These are phyloP conservation scores for Ptilorrhoa leucosticta DNA, from an alignment of 2,113 vertebrate genomes.

Conservation along the genomic window DNA sequence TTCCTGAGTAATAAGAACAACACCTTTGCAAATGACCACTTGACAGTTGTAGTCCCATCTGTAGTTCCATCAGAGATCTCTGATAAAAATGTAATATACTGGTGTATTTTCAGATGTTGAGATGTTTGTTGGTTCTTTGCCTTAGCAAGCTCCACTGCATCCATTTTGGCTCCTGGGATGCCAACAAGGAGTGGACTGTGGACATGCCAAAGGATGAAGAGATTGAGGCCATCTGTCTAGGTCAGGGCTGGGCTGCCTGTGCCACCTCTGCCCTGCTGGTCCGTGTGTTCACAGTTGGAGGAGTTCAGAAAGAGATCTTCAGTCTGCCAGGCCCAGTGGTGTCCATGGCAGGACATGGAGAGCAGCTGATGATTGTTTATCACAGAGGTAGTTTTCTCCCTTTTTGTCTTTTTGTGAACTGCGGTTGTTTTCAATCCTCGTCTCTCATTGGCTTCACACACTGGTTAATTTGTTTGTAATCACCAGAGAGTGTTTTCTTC, in stretches of 20 bases:
- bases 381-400: slow-evolving; percentile 81
- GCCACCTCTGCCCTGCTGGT: slow-evolving; percentile 82
- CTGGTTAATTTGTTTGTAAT: not conserved
- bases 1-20: not conserved
- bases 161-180: slow-evolving; percentile 95
- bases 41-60: not conserved
- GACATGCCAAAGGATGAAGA: slow-evolving; percentile 89
- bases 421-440: not conserved
- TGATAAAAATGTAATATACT: not conserved
- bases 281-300: slow-evolving; percentile 86
- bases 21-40: not conserved
- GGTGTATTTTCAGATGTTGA: not conserved
- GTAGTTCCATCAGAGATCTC: not conserved
- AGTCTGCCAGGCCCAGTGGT: slow-evolving; percentile 89
- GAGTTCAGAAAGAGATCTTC: slow-evolving; percentile 89
- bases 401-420: not conserved
- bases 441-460: not conserved
- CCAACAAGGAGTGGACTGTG: slow-evolving; percentile 94
- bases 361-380: slow-evolving; percentile 87
- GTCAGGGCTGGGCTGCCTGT: slow-evolving; percentile 89
- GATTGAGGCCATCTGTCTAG: slow-evolving; percentile 83
- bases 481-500: not conserved
- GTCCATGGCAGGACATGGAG: slow-evolving; percentile 87
- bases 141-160: slow-evolving; percentile 93
- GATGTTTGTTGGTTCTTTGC: not conserved